Percentiles rank a stretch among this genome's conserved stretches.
Evolutionary conservation across 2,888 invertebrate species (phyloP).

Genomic region (Drosophila atroscutellata): DNA sequence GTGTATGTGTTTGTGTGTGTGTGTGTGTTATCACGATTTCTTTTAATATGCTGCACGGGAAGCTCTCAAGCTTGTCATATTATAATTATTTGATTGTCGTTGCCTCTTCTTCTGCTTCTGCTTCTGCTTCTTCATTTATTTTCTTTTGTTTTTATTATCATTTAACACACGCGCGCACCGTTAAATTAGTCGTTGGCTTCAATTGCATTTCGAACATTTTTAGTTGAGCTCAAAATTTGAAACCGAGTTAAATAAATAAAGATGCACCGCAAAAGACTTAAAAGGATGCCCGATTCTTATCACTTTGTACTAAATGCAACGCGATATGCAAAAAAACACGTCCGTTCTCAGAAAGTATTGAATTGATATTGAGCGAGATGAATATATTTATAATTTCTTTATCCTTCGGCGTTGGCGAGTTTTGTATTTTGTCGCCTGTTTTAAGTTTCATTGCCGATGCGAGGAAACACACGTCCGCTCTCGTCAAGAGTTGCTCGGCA

Average conservation of each 20-base stretch:
- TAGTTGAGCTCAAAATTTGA: conserved; percentile 12
- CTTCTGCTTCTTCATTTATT: neutral
- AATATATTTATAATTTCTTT: conserved; percentile 22
- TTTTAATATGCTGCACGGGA: conserved; percentile 52
- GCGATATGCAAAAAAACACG: conserved; percentile 3
- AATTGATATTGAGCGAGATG: conserved; percentile 19
- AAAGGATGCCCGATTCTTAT: conserved; percentile 3
- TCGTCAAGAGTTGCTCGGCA: conserved; percentile 61
- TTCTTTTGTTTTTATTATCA: conserved; percentile 29
- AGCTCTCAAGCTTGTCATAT: conserved; percentile 54
- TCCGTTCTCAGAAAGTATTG: conserved; percentile 18
- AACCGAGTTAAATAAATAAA: conserved; percentile 12
- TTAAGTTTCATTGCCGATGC: conserved; percentile 48
- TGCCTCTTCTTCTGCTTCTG: conserved; percentile 2
- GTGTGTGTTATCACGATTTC: conserved; percentile 64
- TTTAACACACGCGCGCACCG: conserved; percentile 46
- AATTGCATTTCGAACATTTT: conserved; percentile 22
- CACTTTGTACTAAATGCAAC: conserved; percentile 17
- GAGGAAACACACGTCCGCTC: conserved; percentile 46
- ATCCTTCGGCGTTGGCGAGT: conserved; percentile 33
- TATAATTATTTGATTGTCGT: conserved; percentile 56
- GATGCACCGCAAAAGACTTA: conserved; percentile 19
- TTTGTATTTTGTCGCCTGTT: conserved; percentile 33
- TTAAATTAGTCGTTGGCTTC: conserved; percentile 20
- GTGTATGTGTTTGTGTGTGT: conserved; percentile 45